These are phyloP conservation scores for Lytechinus pictus DNA, from an alignment of 35 echinoderm and acorn worm species.

Conservation along the genomic window DNA sequence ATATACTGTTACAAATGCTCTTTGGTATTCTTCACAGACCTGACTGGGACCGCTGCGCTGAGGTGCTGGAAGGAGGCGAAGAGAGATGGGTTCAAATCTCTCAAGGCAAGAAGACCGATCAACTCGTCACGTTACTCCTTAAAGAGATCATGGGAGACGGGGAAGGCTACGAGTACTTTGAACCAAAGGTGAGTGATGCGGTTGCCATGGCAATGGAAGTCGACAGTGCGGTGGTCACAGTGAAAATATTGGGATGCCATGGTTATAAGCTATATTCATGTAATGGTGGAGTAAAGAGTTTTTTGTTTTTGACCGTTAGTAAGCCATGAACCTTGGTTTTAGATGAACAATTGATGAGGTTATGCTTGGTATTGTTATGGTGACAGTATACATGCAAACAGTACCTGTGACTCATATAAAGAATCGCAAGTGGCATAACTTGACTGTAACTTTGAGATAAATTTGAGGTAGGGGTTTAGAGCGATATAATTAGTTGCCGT, in stretches of 20 bases:
- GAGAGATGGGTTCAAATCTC: constrained; percentile 87
- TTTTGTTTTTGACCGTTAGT: too few relatives aligned
- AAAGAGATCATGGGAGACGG: constrained; percentile 87
- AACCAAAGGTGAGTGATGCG: constrained; percentile 65
- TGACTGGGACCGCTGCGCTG: constrained; percentile 85
- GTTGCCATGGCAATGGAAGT: background rate
- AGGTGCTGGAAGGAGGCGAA: constrained; percentile 86
- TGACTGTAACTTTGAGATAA: too few relatives aligned
- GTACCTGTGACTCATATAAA: background rate
- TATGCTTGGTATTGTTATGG: background rate
- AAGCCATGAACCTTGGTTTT: too few relatives aligned
- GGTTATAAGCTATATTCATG: too few relatives aligned
- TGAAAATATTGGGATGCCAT: background rate
- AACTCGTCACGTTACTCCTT: constrained; percentile 79
- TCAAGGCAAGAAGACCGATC: constrained; percentile 82
- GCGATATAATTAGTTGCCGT: too few relatives aligned
- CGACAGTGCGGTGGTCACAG: background rate
- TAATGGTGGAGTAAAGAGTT: too few relatives aligned
- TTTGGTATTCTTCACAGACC: constrained; percentile 54
- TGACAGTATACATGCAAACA: background rate
- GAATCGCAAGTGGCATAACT: too few relatives aligned
- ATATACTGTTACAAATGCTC: background rate
- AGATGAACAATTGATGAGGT: too few relatives aligned
- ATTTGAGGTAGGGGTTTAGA: too few relatives aligned
- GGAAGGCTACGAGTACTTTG: constrained; percentile 80